A percentile compares a stretch with the other conserved stretches of the same genome.
phyloP scores from a whole-genome alignment of 2,888 invertebrate species.

The Drosophila picticornis region DNA sequence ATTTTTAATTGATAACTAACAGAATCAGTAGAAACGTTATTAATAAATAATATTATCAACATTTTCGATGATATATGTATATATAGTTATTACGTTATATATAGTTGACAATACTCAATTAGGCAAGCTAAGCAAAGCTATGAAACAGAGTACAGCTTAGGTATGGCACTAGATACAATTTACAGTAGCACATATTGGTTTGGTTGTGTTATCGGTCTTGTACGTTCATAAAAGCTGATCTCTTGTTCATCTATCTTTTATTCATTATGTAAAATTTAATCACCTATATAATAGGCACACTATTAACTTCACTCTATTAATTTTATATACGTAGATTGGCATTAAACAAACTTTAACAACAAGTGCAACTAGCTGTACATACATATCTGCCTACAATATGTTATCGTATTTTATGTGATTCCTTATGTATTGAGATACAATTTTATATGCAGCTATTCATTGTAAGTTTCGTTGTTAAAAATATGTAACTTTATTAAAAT shows the following conservation, averaged over 20 bases:
- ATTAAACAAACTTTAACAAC: conserved; percentile 11
- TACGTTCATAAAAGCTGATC: not conserved
- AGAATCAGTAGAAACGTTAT: not conserved
- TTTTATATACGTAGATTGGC: conserved; percentile 24
- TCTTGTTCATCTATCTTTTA: not conserved
- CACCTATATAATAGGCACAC: conserved; percentile 46
- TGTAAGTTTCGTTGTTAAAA: conserved; percentile 13
- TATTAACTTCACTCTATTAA: conserved; percentile 6
- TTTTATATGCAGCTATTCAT: conserved; percentile 15
- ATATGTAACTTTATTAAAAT: not conserved
- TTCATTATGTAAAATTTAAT: conserved; percentile 14
- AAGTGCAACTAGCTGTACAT: conserved; percentile 21
- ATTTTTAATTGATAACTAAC: not conserved
- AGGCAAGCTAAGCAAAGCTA: not conserved
- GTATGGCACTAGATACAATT: not conserved
- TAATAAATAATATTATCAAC: not conserved
- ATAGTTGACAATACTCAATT: not conserved
- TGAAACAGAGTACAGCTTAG: not conserved
- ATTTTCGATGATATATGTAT: not conserved
- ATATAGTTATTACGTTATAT: not conserved
- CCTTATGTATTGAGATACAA: conserved; percentile 8
- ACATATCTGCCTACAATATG: conserved; percentile 10
- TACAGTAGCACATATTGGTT: not conserved
- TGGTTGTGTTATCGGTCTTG: not conserved
- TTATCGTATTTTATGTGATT: conserved; percentile 1